These are phyloP conservation scores for Copidosoma aretas DNA, from an alignment of 2,888 invertebrate genomes.

Conservation along the genomic window DNA sequence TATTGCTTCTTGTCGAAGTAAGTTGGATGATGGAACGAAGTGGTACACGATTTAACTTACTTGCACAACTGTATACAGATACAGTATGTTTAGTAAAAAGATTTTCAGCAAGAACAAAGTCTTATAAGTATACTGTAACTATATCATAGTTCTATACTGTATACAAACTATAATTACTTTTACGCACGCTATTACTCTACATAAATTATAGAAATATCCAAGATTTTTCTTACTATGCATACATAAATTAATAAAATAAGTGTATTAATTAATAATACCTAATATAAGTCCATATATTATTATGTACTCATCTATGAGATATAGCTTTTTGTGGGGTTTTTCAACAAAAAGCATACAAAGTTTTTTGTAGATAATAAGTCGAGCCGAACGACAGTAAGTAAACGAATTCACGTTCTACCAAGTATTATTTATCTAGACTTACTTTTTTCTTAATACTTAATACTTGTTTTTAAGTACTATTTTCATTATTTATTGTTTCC, in stretches of 20 bases:
- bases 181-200: conserved; percentile 35
- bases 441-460: conserved; percentile 45
- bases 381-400: conserved; percentile 61
- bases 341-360: conserved; percentile 45
- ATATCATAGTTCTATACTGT: too few species aligned
- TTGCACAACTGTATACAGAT: conserved; percentile 32
- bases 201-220: conserved; percentile 33
- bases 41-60: conserved; percentile 12
- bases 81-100: conserved; percentile 40
- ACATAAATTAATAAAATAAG: conserved; percentile 15
- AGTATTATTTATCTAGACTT: conserved; percentile 49
- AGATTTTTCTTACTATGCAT: conserved; percentile 7
- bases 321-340: conserved; percentile 56
- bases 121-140: conserved; percentile 23
- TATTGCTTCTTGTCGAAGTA: conserved; percentile 19
- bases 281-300: conserved; percentile 18
- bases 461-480: conserved; percentile 40
- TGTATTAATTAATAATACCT: background rate
- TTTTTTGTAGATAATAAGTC: conserved; percentile 56
- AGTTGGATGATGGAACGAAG: conserved; percentile 14
- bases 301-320: conserved; percentile 19
- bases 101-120: conserved; percentile 53
- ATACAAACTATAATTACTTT: conserved; percentile 37
- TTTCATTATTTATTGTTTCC: conserved; percentile 35
- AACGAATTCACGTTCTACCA: conserved; percentile 55